Conservation (phyloP, 1,140 invertebrate species). For the Cryptotermes secundus region DNA sequence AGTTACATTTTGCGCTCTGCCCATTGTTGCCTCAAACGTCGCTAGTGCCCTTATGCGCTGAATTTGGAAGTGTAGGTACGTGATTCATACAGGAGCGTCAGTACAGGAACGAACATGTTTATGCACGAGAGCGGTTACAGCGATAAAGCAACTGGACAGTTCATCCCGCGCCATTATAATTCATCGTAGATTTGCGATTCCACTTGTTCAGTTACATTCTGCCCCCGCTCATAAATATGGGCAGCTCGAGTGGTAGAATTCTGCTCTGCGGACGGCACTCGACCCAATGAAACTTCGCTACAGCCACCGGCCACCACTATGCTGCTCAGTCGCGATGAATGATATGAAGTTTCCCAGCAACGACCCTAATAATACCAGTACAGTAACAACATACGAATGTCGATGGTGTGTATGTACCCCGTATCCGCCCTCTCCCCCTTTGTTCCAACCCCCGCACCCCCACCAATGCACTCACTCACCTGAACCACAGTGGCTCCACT, state of each 20-base stretch:
- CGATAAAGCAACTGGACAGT: neutral
- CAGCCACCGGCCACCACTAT: neutral
- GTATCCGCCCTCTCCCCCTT: neutral
- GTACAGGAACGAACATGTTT: neutral
- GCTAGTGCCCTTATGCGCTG: neutral
- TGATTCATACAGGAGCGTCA: neutral
- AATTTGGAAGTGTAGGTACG: neutral
- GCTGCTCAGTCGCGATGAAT: neutral
- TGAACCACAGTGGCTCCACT: neutral
- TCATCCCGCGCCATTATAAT: neutral
- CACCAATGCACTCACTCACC: neutral
- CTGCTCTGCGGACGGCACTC: neutral
- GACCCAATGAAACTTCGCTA: neutral
- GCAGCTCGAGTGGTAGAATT: neutral
- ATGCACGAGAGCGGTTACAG: neutral
- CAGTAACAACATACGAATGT: neutral
- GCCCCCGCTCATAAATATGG: neutral
- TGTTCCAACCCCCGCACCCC: neutral
- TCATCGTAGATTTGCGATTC: constrained; percentile 3
- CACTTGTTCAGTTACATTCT: constrained; percentile 14
- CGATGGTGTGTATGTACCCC: neutral
- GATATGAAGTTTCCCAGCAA: neutral
- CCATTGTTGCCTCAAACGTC: too few species aligned
- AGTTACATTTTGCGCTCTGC: too few species aligned
- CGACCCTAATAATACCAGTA: neutral